phyloP scores from a whole-genome alignment of 2,888 invertebrate species.

The Phaonia tiefii region DNA sequence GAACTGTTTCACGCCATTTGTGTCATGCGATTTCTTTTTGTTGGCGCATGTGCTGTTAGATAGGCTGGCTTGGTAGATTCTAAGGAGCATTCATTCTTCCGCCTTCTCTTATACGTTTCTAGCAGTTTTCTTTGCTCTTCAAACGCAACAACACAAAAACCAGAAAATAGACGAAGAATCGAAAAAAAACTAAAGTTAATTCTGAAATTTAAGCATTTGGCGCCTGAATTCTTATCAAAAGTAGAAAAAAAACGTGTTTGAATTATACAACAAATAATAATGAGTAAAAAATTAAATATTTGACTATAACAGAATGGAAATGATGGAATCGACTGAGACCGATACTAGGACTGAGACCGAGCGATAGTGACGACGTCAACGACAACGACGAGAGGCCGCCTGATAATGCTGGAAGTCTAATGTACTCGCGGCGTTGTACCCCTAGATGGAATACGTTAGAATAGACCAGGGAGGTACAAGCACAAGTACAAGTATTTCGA shows the following conservation, averaged over 20 bases:
- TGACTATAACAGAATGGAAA: slow-evolving; percentile 22
- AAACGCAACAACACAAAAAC: slow-evolving; percentile 26
- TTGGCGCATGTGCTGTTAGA: neutral
- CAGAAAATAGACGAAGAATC: no score
- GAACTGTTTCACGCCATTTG: neutral
- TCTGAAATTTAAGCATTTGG: slow-evolving; percentile 65
- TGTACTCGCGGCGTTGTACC: no score
- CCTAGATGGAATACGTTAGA: no score
- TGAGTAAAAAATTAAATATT: slow-evolving; percentile 40
- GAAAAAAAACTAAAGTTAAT: no score
- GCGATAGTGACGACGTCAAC: neutral
- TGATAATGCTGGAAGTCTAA: no score
- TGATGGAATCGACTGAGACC: neutral
- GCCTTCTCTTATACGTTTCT: no score
- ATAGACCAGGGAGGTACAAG: no score
- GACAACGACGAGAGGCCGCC: no score
- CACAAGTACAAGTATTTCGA: no score
- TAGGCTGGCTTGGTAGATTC: no score
- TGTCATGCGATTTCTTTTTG: neutral
- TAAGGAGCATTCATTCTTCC: no score
- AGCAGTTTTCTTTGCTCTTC: neutral
- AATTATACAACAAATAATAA: slow-evolving; percentile 63
- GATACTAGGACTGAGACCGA: neutral
- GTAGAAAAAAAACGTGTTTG: slow-evolving; percentile 63
- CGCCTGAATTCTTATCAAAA: slow-evolving; percentile 68